Percentiles rank a stretch among this genome's conserved stretches.
These are phyloP conservation scores for Lagodon rhomboides DNA, from an alignment of 2,797 vertebrate genomes.

Conservation along the genomic window DNA sequence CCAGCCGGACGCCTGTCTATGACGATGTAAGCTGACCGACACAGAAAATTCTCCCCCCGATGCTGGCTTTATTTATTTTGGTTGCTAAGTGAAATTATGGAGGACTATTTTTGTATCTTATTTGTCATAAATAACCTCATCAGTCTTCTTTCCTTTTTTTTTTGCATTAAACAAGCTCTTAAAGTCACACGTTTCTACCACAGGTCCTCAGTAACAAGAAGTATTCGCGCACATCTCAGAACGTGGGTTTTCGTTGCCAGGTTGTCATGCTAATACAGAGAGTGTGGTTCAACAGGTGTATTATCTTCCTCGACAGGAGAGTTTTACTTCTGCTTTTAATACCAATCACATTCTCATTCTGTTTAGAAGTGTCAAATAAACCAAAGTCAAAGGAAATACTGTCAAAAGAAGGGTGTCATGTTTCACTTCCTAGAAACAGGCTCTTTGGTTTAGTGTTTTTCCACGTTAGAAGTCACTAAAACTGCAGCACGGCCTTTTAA, in stretches of 20 bases:
- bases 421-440: slow-evolving; percentile 37
- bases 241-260: neutral
- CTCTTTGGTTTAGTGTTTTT: slow-evolving; percentile 13
- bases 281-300: slow-evolving; percentile 9
- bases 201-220: slow-evolving; percentile 44
- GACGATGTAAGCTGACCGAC: slow-evolving; percentile 29
- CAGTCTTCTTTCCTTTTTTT: slow-evolving; percentile 4
- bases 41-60: slow-evolving; percentile 45
- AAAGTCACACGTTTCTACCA: slow-evolving; percentile 39
- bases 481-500: slow-evolving; percentile 12
- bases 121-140: slow-evolving; percentile 54
- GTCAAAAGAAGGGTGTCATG: slow-evolving; percentile 39
- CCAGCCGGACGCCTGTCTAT: slow-evolving; percentile 49
- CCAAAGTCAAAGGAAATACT: slow-evolving; percentile 64
- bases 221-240: slow-evolving; percentile 31
- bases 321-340: slow-evolving; percentile 15
- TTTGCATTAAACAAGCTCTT: slow-evolving; percentile 53
- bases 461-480: slow-evolving; percentile 19
- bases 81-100: slow-evolving; percentile 76
- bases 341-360: slow-evolving; percentile 31
- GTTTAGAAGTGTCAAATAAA: slow-evolving; percentile 56
- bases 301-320: slow-evolving; percentile 21
- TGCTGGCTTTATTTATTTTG: slow-evolving; percentile 82
- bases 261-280: slow-evolving; percentile 21
- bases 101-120: slow-evolving; percentile 65